These are phyloP conservation scores for Andrena flavipes DNA, from an alignment of 2,888 invertebrate genomes.

Conservation along the genomic window DNA sequence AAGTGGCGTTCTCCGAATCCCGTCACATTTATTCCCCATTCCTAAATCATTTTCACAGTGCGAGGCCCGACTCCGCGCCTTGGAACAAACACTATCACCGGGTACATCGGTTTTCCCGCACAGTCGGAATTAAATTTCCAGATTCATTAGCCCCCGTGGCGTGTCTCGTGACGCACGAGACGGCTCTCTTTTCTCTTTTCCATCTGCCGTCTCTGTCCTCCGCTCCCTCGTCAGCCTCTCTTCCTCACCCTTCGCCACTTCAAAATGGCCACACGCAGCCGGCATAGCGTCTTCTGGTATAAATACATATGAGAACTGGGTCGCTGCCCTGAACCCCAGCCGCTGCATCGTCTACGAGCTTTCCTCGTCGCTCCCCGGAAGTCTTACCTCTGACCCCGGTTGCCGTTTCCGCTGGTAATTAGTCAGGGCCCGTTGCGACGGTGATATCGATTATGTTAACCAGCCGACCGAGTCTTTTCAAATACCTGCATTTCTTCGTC, in stretches of 20 bases:
- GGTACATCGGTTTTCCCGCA: conserved; percentile 48
- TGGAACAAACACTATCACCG: conserved; percentile 7
- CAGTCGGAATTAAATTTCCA: conserved; percentile 71
- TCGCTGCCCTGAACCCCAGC: conserved; percentile 75
- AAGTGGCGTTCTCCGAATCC: no score
- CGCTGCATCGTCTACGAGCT: conserved; percentile 69
- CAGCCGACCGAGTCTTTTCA: neutral
- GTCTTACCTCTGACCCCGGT: conserved; percentile 68
- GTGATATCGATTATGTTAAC: conserved; percentile 32
- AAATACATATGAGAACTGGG: conserved; percentile 81
- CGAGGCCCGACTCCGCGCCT: neutral
- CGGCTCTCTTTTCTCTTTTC: conserved; percentile 47
- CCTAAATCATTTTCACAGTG: conserved; percentile 21
- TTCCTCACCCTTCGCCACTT: conserved; percentile 46
- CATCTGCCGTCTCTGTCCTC: conserved; percentile 39
- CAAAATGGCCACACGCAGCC: conserved; percentile 73
- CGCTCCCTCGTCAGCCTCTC: conserved; percentile 11
- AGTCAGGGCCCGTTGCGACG: conserved; percentile 21
- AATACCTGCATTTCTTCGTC: neutral
- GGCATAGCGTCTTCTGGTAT: conserved; percentile 77
- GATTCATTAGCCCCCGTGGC: conserved; percentile 69
- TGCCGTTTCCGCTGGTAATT: conserved; percentile 48
- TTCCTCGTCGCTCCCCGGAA: conserved; percentile 64
- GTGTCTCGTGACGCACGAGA: conserved; percentile 77
- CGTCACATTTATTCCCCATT: neutral